Evolutionary conservation across 2,797 vertebrate species (phyloP).

Genomic region (Carduelis carduelis): DNA sequence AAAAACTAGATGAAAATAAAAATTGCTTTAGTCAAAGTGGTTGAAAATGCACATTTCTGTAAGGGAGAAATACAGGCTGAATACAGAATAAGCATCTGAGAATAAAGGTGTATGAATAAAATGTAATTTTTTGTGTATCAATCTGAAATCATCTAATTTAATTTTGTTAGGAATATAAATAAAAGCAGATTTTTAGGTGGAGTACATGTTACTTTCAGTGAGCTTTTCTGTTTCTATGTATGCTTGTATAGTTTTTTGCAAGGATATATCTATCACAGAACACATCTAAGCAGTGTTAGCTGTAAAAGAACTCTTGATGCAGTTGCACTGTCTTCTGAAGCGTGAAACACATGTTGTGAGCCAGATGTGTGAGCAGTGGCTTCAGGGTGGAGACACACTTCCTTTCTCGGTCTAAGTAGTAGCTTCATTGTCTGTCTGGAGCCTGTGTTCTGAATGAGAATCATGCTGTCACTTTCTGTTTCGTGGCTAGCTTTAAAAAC

Average conservation of each 20-base stretch:
- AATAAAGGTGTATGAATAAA: background rate
- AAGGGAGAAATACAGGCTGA: background rate
- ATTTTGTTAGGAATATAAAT: background rate
- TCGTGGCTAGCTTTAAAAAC: background rate
- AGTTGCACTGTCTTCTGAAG: background rate
- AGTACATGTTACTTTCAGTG: background rate
- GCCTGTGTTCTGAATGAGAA: background rate
- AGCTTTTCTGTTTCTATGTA: background rate
- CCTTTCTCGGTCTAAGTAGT: background rate
- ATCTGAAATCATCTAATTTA: background rate
- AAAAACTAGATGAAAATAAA: background rate
- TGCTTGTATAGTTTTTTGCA: background rate
- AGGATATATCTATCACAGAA: background rate
- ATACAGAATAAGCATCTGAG: background rate
- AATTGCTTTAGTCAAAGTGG: background rate
- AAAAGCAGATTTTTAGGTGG: background rate
- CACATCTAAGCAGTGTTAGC: background rate
- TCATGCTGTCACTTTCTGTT: background rate
- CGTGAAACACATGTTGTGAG: fast-evolving
- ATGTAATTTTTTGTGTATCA: background rate
- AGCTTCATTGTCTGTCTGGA: background rate
- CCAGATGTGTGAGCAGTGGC: background rate
- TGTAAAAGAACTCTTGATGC: background rate
- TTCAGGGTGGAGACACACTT: background rate
- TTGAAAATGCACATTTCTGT: background rate